These are phyloP conservation scores for Spea multiplicata DNA, from an alignment of 2,113 vertebrate species.

Conservation along the genomic window DNA sequence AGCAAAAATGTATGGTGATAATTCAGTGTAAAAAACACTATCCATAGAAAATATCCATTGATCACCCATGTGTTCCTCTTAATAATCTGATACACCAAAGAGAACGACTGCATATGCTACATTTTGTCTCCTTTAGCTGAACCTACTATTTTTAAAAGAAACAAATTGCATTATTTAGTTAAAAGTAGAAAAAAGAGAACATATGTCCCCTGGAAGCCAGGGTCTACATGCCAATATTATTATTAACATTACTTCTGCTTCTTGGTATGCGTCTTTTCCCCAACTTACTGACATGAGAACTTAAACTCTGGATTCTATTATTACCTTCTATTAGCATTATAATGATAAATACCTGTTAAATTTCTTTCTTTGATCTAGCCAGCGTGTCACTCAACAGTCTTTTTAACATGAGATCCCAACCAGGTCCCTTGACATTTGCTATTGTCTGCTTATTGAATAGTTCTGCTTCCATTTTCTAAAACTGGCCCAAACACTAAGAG, in stretches of 20 bases:
- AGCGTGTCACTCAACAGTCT: constrained; percentile 70
- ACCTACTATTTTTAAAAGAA: too few relatives aligned
- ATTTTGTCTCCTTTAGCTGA: too few relatives aligned
- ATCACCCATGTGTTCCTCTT: too few relatives aligned
- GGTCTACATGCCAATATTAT: too few relatives aligned
- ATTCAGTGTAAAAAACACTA: too few relatives aligned
- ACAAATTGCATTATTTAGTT: too few relatives aligned
- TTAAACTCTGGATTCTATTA: constrained; percentile 58
- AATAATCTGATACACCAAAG: too few relatives aligned
- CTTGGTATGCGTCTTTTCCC: constrained; percentile 43
- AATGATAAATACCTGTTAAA: constrained; percentile 69
- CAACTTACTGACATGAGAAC: constrained; percentile 39
- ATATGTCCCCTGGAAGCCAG: too few relatives aligned
- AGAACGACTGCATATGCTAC: too few relatives aligned
- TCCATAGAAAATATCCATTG: too few relatives aligned
- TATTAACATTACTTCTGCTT: constrained; percentile 26
- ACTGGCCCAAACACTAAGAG: constrained; percentile 59
- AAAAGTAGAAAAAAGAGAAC: too few relatives aligned
- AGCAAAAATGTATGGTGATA: too few relatives aligned
- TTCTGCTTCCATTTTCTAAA: constrained; percentile 65
- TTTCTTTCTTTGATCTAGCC: constrained; percentile 71
- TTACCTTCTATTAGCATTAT: constrained; percentile 66
- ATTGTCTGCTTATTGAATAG: constrained; percentile 73
- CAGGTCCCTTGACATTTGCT: constrained; percentile 66
- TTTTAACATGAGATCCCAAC: constrained; percentile 65